A percentile compares a stretch with the other conserved stretches of the same genome.
These are phyloP conservation scores for Halictus ligatus DNA, from an alignment of 2,888 invertebrate species.

Conservation along the genomic window DNA sequence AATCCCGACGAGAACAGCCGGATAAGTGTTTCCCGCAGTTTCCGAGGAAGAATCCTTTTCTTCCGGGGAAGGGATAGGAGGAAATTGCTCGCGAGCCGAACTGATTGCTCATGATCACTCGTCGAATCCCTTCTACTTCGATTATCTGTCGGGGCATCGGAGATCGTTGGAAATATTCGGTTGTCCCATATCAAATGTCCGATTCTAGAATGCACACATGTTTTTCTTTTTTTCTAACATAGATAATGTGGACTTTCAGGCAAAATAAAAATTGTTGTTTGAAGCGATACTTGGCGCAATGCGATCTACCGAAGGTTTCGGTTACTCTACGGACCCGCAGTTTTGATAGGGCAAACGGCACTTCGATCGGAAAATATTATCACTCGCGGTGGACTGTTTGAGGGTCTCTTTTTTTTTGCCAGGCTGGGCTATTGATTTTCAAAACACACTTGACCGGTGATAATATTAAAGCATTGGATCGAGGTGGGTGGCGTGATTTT, in stretches of 20 bases:
- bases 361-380: neutral
- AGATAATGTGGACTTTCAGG: too few relatives aligned
- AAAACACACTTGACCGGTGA: neutral
- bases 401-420: neutral
- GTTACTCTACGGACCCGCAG: neutral
- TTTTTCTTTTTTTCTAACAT: neutral
- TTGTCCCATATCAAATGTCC: neutral
- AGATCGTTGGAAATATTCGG: neutral
- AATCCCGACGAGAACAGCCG: neutral
- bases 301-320: neutral
- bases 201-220: neutral
- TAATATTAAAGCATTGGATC: constrained; percentile 18
- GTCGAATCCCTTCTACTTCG: neutral
- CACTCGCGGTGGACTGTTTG: neutral
- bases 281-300: neutral
- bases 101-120: constrained; percentile 16
- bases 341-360: neutral
- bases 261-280: too few relatives aligned
- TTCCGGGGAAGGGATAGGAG: neutral
- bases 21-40: constrained; percentile 27
- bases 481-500: neutral
- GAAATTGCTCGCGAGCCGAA: neutral
- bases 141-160: too few relatives aligned
- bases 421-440: neutral
- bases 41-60: constrained; percentile 15